Percentiles rank a stretch among this genome's conserved stretches.
phyloP scores from a whole-genome alignment of 2,797 vertebrate species.

The Heteromormyrus szaboi region DNA sequence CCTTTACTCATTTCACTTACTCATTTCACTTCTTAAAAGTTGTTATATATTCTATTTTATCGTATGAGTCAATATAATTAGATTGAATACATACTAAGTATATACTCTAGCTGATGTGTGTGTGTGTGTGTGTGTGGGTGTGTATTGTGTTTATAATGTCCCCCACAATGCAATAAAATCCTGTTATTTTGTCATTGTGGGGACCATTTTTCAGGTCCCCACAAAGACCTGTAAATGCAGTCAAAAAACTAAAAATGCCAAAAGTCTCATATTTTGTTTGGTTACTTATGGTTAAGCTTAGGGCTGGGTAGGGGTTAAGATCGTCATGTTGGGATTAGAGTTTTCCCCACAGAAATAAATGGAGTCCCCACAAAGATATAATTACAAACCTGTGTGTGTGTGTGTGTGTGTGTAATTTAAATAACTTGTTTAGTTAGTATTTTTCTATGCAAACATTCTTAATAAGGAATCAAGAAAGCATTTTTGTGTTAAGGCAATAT shows the following conservation, averaged over 20 bases:
- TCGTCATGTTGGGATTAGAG: neutral
- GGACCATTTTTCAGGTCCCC: neutral
- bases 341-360: neutral
- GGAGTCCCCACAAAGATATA: neutral
- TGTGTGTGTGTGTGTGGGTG: neutral
- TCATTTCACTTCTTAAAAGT: neutral
- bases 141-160: neutral
- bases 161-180: neutral
- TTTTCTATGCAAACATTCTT: neutral
- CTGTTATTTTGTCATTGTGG: neutral
- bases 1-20: neutral
- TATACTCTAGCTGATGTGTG: neutral
- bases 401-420: neutral
- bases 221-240: neutral
- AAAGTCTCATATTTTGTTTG: neutral
- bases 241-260: neutral
- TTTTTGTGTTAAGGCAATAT: conserved; percentile 8
- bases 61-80: neutral
- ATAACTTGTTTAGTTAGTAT: neutral
- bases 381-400: neutral
- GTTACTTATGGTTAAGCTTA: neutral
- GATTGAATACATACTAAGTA: neutral
- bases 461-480: neutral
- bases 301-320: neutral
- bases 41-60: neutral